Percentiles rank a stretch among this genome's conserved stretches.
Conservation (phyloP, 2,797 vertebrate species). For the Spinus pinus region DNA sequence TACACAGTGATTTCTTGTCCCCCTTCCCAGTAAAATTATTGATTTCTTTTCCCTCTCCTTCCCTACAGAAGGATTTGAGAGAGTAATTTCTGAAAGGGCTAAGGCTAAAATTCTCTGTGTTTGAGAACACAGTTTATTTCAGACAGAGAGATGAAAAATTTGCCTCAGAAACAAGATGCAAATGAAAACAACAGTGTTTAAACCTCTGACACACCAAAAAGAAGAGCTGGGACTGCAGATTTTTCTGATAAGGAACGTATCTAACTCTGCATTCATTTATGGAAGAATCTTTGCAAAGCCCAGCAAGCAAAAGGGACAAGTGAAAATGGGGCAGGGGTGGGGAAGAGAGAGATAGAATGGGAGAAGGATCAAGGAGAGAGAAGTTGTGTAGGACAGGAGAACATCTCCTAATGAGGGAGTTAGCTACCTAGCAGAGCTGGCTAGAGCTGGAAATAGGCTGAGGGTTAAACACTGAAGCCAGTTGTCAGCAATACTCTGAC, state of each 20-base stretch:
- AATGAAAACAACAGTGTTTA: background rate
- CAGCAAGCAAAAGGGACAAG: background rate
- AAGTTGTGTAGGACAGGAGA: background rate
- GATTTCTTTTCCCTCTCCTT: background rate
- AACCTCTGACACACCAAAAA: background rate
- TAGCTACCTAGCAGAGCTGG: background rate
- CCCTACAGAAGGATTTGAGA: background rate
- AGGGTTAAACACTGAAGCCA: background rate
- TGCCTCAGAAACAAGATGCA: background rate
- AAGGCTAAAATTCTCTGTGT: background rate
- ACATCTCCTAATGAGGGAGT: background rate
- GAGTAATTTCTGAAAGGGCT: background rate
- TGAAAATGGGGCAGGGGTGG: background rate
- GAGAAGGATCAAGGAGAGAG: background rate
- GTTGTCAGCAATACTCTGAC: background rate
- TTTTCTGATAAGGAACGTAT: background rate
- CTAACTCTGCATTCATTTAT: background rate
- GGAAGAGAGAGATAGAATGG: background rate
- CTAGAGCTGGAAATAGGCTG: background rate
- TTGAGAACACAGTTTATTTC: background rate
- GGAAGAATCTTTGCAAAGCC: background rate
- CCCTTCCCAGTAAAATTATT: background rate
- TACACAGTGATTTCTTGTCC: conserved; percentile 20
- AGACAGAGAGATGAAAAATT: background rate
- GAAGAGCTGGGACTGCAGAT: background rate